These are phyloP conservation scores for Hemiscyllium ocellatum DNA, from an alignment of 2,113 vertebrate genomes.

Conservation along the genomic window DNA sequence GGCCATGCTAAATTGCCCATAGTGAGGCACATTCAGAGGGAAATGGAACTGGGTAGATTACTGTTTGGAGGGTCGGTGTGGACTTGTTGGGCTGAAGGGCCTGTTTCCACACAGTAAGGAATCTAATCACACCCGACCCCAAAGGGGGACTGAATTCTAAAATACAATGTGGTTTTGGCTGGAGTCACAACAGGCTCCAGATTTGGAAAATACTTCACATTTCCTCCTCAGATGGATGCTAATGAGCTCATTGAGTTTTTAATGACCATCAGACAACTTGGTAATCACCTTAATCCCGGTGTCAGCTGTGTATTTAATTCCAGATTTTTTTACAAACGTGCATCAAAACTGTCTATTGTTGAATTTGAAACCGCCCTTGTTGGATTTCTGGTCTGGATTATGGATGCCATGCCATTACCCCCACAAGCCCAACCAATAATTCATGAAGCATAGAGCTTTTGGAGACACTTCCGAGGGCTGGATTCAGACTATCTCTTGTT, in stretches of 20 bases:
- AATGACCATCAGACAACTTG: background rate
- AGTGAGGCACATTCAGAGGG: no score
- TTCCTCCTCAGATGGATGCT: background rate
- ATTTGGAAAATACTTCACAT: background rate
- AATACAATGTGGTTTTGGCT: background rate
- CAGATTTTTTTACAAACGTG: background rate
- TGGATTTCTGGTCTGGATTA: background rate
- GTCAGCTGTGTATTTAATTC: background rate
- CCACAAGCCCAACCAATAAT: background rate
- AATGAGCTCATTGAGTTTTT: background rate
- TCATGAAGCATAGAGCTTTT: background rate
- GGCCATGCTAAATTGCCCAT: no score
- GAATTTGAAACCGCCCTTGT: background rate
- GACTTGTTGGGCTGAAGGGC: no score
- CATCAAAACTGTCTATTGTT: background rate
- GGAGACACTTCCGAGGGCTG: background rate
- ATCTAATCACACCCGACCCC: no score
- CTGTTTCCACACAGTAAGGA: no score
- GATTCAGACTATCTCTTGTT: background rate
- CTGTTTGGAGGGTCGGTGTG: no score
- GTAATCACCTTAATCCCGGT: background rate
- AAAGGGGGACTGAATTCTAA: background rate
- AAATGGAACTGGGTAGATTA: no score
- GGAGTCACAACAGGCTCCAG: background rate
- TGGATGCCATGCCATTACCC: background rate